Base-by-base conservation (phyloP, 2,888 invertebrate genomes). In the Venusia cambrica region DNA sequence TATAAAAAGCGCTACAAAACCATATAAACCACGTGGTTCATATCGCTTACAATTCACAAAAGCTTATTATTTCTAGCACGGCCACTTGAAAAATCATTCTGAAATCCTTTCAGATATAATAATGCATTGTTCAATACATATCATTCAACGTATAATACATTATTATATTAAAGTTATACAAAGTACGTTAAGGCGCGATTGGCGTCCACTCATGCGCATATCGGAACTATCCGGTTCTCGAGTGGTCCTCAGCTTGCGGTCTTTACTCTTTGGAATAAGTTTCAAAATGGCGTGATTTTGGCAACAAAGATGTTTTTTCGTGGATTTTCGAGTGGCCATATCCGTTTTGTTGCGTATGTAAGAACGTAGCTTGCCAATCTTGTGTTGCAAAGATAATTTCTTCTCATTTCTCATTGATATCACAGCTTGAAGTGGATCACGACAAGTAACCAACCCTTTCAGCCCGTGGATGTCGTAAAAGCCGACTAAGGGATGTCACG, bases 81-180 rank as follows among this genome's bases (percentile, higher is more conserved):
- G 21, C 33, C 37, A 45, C 51, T 51, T 48, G 29, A 51, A 48
- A 51, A 46, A 39, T 48, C 51, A 51, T 51, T 51, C 51, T 44
- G 48, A 51, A 48, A 42, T 46, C 46, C 47, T 37, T 48, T 41
- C 24, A 20, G 15, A 18, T 45, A 40, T 46, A 45, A 38, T 51
- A 42, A 30, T 9, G 20, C 30, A 48, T 51, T 53, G 51, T 53
- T 48, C 48, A 45, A 43, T 44, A 45, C 38, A 48, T 45, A 46
- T 48, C 42, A 48, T 44, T 47, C 42, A n/a, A 30, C 15, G 13
- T 6, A 24, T 13, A 32, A 41, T 42, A 43, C 64, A 68, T 74
- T 75, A 76, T 79, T 62, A 75, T 77, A 74, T 71, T 73, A 84
- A 74, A 77, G 72, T 80, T 81, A 83, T 83, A 76, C 73, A 68